Conservation (phyloP, 2,113 vertebrate species). For the Brachirus orientalis region DNA sequence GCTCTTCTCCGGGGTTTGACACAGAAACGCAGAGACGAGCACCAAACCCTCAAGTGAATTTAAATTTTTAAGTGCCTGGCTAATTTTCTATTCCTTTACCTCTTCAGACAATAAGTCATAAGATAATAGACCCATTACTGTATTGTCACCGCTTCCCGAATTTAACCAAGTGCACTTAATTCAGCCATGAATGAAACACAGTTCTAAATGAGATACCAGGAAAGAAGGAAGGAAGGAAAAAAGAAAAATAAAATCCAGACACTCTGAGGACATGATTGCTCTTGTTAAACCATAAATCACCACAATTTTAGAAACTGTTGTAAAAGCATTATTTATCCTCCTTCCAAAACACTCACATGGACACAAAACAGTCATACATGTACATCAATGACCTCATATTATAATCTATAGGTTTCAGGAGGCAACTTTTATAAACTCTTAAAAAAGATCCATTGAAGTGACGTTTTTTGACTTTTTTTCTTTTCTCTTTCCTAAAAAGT, state of each 20-base stretch:
- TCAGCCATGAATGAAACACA: slow-evolving; percentile 16
- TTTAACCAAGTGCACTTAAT: slow-evolving; percentile 53
- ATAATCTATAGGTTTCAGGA: too few relatives aligned
- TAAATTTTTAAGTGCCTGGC: slow-evolving; percentile 49
- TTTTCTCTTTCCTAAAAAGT: slow-evolving; percentile 77
- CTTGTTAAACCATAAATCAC: slow-evolving; percentile 21
- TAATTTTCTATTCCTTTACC: slow-evolving; percentile 63
- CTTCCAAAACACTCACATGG: too few relatives aligned
- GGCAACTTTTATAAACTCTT: too few relatives aligned
- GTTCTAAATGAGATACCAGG: slow-evolving; percentile 24
- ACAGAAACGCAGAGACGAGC: slow-evolving; percentile 29
- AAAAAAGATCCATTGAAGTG: too few relatives aligned
- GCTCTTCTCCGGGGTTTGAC: slow-evolving; percentile 58
- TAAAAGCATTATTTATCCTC: too few relatives aligned
- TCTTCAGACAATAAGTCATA: slow-evolving; percentile 60
- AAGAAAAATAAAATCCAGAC: not conserved
- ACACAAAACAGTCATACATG: too few relatives aligned
- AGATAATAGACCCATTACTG: slow-evolving; percentile 67
- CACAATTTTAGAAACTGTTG: slow-evolving; percentile 5
- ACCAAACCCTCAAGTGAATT: slow-evolving; percentile 64
- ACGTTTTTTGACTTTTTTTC: too few relatives aligned
- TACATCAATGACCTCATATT: too few relatives aligned
- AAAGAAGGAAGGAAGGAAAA: not conserved
- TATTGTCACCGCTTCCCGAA: slow-evolving; percentile 59
- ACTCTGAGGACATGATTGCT: not conserved